Percentiles rank a stretch among this genome's conserved stretches.
Evolutionary conservation across 2,888 invertebrate genomes (phyloP).

Genomic region (Amitus sp.): DNA sequence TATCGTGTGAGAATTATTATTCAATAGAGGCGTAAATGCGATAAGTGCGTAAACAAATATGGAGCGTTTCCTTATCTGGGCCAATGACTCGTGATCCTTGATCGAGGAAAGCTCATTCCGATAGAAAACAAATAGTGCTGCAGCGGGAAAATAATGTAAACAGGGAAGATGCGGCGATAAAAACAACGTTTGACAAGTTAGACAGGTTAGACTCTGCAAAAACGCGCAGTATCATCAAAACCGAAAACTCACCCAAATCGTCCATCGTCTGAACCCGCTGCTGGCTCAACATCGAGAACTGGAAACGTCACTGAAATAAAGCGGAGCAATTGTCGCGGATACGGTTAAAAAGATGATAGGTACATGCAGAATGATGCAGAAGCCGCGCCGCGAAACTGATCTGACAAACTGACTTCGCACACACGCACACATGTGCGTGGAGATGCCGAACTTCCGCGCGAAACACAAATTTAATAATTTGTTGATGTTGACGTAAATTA

Average conservation of each 20-base stretch:
- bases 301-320: not conserved
- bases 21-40: not conserved
- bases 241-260: slow-evolving; percentile 37
- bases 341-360: slow-evolving; percentile 1
- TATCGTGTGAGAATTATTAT: too few species aligned
- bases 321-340: not conserved
- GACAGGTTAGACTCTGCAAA: slow-evolving; percentile 14
- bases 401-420: not conserved
- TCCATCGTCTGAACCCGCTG: slow-evolving; percentile 30
- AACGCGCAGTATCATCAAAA: not conserved
- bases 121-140: too few species aligned
- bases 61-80: not conserved
- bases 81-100: not conserved
- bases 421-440: too few species aligned
- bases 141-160: too few species aligned
- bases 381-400: slow-evolving; percentile 1
- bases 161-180: too few species aligned
- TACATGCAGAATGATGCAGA: too few species aligned
- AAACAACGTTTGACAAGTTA: slow-evolving; percentile 1
- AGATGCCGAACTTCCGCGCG: too few species aligned
- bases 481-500: too few species aligned
- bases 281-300: slow-evolving; percentile 1
- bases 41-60: not conserved
- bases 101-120: not conserved
- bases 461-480: too few species aligned